Evolutionary conservation across 2,797 vertebrate genomes (phyloP).

Genomic region (Philypnodon macrostomus): DNA sequence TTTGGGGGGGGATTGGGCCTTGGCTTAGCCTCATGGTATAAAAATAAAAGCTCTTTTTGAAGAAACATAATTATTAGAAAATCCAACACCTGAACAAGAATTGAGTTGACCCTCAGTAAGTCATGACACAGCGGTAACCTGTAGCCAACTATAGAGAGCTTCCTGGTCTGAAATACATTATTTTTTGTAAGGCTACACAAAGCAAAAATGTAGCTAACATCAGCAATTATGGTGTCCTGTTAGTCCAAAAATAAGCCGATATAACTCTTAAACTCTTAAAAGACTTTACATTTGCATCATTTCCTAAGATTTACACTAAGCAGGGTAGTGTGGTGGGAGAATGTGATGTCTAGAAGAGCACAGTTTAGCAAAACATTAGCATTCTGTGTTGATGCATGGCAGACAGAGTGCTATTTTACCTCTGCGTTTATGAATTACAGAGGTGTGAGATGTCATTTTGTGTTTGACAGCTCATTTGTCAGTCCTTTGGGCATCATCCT

Average conservation of each 20-base stretch:
- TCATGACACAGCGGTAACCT: no score
- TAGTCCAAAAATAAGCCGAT: no score
- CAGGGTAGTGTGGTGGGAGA: conserved; percentile 16
- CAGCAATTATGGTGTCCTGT: no score
- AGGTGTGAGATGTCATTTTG: conserved; percentile 59
- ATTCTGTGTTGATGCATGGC: conserved; percentile 53
- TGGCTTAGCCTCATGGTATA: conserved; percentile 32
- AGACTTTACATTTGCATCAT: no score
- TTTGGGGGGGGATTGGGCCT: conserved; percentile 35
- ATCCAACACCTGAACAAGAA: no score
- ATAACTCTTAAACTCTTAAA: no score
- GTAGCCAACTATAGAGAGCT: no score
- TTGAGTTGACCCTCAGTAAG: no score
- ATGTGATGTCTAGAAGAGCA: conserved; percentile 42
- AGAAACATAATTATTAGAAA: no score
- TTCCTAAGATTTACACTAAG: conserved; percentile 35
- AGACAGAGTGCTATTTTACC: conserved; percentile 47
- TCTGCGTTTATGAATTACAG: conserved; percentile 36
- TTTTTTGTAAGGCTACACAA: no score
- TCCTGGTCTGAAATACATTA: conserved; percentile 15
- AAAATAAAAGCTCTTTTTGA: conserved; percentile 10
- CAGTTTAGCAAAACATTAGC: conserved; percentile 66
- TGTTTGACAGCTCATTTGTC: conserved; percentile 70
- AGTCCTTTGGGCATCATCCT: conserved; percentile 55
- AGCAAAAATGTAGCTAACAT: no score